These are phyloP conservation scores for Enoplosus armatus DNA, from an alignment of 2,797 vertebrate genomes.

Conservation along the genomic window DNA sequence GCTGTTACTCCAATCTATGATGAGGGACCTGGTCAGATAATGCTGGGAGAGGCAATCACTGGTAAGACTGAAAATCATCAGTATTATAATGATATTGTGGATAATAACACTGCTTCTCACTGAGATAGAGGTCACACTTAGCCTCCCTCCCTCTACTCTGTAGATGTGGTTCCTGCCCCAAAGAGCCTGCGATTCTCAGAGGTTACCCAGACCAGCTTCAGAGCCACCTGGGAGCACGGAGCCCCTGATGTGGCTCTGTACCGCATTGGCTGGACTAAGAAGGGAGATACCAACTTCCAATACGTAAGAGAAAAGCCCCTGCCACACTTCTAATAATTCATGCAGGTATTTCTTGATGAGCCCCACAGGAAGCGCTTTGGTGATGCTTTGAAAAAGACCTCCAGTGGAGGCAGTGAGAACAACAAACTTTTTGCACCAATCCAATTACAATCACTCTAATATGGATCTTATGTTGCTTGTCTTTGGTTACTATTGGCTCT, in stretches of 20 bases:
- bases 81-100: neutral
- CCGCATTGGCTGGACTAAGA: conserved; percentile 91
- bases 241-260: conserved; percentile 96
- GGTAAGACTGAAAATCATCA: conserved; percentile 79
- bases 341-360: conserved; percentile 31
- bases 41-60: conserved; percentile 88
- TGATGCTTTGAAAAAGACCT: conserved; percentile 26
- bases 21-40: conserved; percentile 86
- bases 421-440: conserved; percentile 46
- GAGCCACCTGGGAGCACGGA: conserved; percentile 94
- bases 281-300: conserved; percentile 81
- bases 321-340: conserved; percentile 39
- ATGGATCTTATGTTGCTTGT: conserved; percentile 6
- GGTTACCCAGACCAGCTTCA: conserved; percentile 91
- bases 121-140: neutral
- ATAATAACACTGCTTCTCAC: neutral
- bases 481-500: conserved; percentile 22
- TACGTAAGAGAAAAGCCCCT: conserved; percentile 79
- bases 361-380: conserved; percentile 35
- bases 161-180: conserved; percentile 95
- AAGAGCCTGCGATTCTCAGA: conserved; percentile 92
- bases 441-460: conserved; percentile 13
- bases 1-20: conserved; percentile 92
- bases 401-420: conserved; percentile 33
- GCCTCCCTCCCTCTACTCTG: neutral